Conservation (phyloP, 2,113 vertebrate genomes). For the Triplophysa tibetana region DNA sequence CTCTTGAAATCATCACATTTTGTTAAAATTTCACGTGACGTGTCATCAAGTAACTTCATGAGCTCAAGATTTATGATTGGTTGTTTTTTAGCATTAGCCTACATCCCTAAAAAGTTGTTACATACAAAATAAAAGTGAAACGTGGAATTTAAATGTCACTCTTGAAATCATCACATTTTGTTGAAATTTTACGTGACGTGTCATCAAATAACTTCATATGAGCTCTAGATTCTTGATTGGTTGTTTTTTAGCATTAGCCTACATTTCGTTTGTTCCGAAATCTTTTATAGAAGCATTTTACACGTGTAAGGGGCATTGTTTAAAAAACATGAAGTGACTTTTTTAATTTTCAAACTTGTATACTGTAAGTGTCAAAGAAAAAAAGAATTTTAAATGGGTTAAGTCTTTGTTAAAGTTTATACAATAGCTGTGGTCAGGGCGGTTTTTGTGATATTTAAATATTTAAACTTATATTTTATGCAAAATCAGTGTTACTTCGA, state of each 20-base stretch:
- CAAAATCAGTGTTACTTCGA: slow-evolving; percentile 78
- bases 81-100: background rate
- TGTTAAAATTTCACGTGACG: slow-evolving; percentile 1
- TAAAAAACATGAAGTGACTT: slow-evolving; percentile 45
- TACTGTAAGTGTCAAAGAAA: slow-evolving; percentile 30
- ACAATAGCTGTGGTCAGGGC: slow-evolving; percentile 68
- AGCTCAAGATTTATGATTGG: background rate
- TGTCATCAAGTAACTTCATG: background rate
- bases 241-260: background rate
- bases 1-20: background rate
- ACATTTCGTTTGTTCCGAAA: slow-evolving; percentile 21
- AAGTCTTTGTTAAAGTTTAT: slow-evolving; percentile 70
- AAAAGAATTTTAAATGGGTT: slow-evolving; percentile 53
- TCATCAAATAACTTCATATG: background rate
- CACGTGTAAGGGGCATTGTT: slow-evolving; percentile 41
- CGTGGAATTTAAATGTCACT: background rate
- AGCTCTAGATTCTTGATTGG: background rate
- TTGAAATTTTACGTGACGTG: background rate
- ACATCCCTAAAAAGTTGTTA: background rate
- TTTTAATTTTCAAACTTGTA: slow-evolving; percentile 40
- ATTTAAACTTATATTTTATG: slow-evolving; percentile 83
- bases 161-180: background rate
- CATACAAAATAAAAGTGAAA: background rate
- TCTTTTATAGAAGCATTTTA: slow-evolving; percentile 37
- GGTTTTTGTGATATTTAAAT: slow-evolving; percentile 79